phyloP scores from a whole-genome alignment of 2,888 invertebrate species.

The Cylloceria caligata region DNA sequence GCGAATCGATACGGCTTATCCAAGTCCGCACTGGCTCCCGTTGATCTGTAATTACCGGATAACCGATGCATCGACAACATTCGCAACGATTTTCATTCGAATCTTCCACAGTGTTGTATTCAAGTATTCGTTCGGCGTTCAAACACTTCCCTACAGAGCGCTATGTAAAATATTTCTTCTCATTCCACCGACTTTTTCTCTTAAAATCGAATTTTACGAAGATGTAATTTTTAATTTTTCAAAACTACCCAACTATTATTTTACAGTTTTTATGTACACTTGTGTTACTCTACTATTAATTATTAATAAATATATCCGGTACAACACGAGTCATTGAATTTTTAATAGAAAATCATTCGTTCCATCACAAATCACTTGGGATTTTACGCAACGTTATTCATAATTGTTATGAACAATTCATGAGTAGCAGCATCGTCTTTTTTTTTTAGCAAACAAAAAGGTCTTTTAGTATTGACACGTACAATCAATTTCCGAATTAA shows the following conservation, averaged over 20 bases:
- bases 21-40: conserved; percentile 35
- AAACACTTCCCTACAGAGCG: conserved; percentile 68
- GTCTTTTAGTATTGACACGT: too few relatives aligned
- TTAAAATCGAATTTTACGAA: conserved; percentile 41
- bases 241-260: conserved; percentile 74
- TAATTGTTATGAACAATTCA: neutral
- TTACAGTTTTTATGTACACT: conserved; percentile 79
- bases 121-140: conserved; percentile 51
- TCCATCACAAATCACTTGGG: too few relatives aligned
- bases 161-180: conserved; percentile 75
- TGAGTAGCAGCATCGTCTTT: neutral
- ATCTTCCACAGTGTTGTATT: conserved; percentile 71
- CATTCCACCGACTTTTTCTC: conserved; percentile 60
- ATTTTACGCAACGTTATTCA: neutral
- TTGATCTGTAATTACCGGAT: conserved; percentile 28
- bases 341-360: conserved; percentile 13
- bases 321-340: conserved; percentile 60
- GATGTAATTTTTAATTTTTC: conserved; percentile 59
- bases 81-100: conserved; percentile 65
- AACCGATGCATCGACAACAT: conserved; percentile 38
- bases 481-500: neutral
- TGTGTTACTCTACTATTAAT: conserved; percentile 75
- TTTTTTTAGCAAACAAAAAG: neutral
- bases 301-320: conserved; percentile 77
- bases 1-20: conserved; percentile 71